Evolutionary conservation across 2,113 vertebrate genomes (phyloP).

Genomic region (Eptatretus burgeri): DNA sequence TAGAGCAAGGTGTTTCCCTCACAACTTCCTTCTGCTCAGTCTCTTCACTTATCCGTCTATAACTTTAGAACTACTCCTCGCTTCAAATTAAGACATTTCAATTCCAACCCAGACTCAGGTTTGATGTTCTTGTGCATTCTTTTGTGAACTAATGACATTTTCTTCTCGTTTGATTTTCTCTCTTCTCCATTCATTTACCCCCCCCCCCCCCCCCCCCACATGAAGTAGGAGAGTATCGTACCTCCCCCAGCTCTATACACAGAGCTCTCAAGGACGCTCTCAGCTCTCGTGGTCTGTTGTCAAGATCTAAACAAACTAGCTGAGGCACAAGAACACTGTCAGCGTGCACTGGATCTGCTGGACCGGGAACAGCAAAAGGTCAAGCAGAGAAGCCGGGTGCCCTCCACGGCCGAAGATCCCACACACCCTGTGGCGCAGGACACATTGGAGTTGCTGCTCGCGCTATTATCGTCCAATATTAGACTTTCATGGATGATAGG

Average conservation of each 20-base stretch:
- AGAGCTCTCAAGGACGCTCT: conserved; percentile 26
- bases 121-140: no score
- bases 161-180: no score
- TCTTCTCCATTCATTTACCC: no score
- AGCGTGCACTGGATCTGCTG: conserved; percentile 29
- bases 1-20: no score
- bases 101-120: no score
- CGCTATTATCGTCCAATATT: conserved; percentile 36
- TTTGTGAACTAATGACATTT: no score
- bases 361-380: conserved; percentile 17
- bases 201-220: no score
- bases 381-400: background rate
- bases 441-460: conserved; percentile 22
- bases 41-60: no score
- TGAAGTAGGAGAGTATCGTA: conserved; percentile 24
- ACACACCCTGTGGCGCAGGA: background rate
- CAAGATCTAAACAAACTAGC: conserved; percentile 42
- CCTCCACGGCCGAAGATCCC: background rate
- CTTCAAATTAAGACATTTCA: no score
- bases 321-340: conserved; percentile 40
- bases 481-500: conserved; percentile 61
- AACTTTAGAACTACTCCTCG: no score
- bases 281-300: conserved; percentile 41
- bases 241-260: conserved; percentile 13
- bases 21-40: no score